Conservation (phyloP, 2,888 invertebrate species). For the Pocota personata region DNA sequence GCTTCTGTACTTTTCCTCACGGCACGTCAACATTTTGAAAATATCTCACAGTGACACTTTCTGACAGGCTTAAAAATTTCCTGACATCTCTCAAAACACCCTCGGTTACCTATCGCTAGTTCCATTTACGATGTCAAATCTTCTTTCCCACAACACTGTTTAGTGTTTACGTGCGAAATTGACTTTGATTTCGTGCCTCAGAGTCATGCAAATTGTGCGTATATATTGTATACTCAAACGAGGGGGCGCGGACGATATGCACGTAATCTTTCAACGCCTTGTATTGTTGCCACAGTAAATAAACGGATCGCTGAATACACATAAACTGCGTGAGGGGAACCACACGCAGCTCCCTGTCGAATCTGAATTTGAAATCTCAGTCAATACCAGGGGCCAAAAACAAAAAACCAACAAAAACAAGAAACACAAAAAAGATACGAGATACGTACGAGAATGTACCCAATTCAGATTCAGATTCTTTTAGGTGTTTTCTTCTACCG, state of each 20-base stretch:
- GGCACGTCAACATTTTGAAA: background rate
- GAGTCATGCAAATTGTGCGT: slow-evolving; percentile 17
- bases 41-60: background rate
- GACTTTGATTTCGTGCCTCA: slow-evolving; percentile 19
- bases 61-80: background rate
- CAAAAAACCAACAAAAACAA: background rate
- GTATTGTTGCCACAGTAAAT: slow-evolving; percentile 19
- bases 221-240: background rate
- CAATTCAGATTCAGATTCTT: background rate
- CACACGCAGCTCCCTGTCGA: slow-evolving; percentile 11
- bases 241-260: background rate
- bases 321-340: background rate
- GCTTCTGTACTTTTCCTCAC: background rate
- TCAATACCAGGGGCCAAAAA: background rate
- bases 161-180: background rate
- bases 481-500: background rate
- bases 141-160: slow-evolving; percentile 11
- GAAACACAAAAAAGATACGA: background rate
- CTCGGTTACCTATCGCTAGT: background rate
- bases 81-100: background rate
- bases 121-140: background rate
- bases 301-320: background rate
- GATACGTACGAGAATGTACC: background rate
- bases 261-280: slow-evolving; percentile 18
- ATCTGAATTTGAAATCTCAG: slow-evolving; percentile 12